Percentiles rank a stretch among this genome's conserved stretches.
These are phyloP conservation scores for Bettongia penicillata DNA, from an alignment of 2,113 vertebrate species.

Conservation along the genomic window DNA sequence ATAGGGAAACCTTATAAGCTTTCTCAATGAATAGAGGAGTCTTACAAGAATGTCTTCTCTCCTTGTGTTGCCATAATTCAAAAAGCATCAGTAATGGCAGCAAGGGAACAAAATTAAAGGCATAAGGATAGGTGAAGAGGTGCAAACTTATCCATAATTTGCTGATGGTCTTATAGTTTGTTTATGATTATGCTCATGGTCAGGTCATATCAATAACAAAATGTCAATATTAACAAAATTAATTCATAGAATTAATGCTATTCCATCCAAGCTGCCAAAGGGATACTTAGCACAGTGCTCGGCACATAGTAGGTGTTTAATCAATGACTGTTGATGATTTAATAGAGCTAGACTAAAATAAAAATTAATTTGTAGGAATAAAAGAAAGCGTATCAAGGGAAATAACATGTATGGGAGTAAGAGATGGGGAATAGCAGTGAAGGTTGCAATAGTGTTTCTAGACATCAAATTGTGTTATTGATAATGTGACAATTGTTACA, in stretches of 20 bases:
- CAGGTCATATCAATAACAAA: background rate
- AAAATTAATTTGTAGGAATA: background rate
- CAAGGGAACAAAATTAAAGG: background rate
- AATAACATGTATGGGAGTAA: background rate
- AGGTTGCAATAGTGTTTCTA: background rate
- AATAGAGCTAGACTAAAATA: background rate
- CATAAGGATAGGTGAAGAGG: background rate
- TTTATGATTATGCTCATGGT: background rate
- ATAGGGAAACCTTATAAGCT: background rate
- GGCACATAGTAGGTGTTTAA: no score
- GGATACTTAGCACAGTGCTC: no score
- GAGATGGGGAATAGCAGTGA: background rate
- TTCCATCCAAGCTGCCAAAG: no score
- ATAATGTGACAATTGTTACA: background rate
- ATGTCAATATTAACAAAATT: background rate
- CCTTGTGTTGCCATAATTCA: background rate
- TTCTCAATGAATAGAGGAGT: background rate
- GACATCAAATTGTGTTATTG: background rate
- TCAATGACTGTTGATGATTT: background rate
- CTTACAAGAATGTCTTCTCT: background rate
- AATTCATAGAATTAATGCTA: no score
- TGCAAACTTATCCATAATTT: background rate
- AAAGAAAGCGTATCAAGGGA: background rate
- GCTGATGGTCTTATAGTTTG: background rate
- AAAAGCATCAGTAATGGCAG: background rate